phyloP scores from a whole-genome alignment of 2,113 vertebrate genomes.

The Eleginops maclovinus region DNA sequence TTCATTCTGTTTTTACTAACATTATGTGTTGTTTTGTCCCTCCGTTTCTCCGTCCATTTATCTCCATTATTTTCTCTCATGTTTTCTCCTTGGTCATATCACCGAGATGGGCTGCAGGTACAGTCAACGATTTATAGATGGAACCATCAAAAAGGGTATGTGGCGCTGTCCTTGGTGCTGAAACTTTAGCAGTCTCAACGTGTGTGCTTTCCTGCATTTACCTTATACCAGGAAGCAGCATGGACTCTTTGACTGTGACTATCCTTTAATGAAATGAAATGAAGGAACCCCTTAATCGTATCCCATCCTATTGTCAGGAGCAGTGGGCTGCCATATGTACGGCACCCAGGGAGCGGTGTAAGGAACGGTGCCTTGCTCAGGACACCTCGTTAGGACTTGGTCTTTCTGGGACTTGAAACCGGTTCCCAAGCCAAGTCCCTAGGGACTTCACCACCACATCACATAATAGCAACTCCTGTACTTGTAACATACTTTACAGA shows the following conservation, averaged over 20 bases:
- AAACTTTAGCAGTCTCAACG: slow-evolving; percentile 1
- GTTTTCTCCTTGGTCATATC: neutral
- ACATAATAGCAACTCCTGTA: neutral
- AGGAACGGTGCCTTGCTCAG: too few species aligned
- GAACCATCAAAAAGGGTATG: neutral
- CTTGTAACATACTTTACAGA: neutral
- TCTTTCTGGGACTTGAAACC: too few species aligned
- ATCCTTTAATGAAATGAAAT: too few species aligned
- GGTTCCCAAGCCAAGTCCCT: too few species aligned
- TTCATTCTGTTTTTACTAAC: slow-evolving; percentile 17
- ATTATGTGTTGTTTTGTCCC: neutral
- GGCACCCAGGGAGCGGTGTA: too few species aligned
- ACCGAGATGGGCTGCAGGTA: neutral
- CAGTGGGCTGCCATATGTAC: too few species aligned
- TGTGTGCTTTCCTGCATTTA: neutral
- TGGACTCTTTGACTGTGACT: neutral
- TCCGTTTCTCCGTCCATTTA: slow-evolving; percentile 12
- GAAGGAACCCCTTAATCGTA: too few species aligned
- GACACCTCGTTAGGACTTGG: too few species aligned
- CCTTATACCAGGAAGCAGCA: neutral
- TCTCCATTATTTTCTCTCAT: slow-evolving; percentile 14
- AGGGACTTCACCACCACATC: too few species aligned
- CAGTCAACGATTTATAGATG: neutral
- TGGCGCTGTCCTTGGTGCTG: slow-evolving; percentile 37
- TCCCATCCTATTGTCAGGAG: too few species aligned